Evolutionary conservation across 2,113 vertebrate species (phyloP), one percentile per base, ranked within the genome.

Genomic region (Corvus hawaiiensis): DNA sequence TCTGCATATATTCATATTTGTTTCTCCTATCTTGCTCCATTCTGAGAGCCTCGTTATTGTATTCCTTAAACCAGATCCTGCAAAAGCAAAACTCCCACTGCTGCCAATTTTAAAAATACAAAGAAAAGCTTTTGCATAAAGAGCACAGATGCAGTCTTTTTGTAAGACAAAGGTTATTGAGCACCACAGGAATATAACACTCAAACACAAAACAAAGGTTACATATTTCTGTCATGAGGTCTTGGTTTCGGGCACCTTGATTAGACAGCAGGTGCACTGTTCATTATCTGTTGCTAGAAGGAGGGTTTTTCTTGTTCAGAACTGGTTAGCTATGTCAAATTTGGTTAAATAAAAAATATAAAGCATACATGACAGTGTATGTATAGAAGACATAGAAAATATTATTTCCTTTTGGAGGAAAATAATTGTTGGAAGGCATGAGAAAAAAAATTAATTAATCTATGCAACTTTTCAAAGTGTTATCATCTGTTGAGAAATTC

Each of bases 71-170:
- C 1, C 6, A 71, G 63, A 87, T 76, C n/a, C 46, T 83, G 43
- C 71, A 91, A 83, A 93, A 85, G 22, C 35, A 89, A 87, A 87
- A 83, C 39, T 86, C 64, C 51, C 75, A 74, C 51, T 80, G 71
- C 55, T 87, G 43, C 52, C 59, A 83, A n/a, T 85, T 90, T 91
- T 80, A 69, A 91, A 89, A 93, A 86, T 32, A 74, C 39, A 95
- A 93, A 95, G 71, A 28, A 73, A 85, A 93, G 51, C 27, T 80
- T 93, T 71, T 83, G 39, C 79, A 85, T 88, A 73, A 90, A 87
- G 55, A 90, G 16, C 44, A 89, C 14, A 78, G 58, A 79, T 58
- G 62, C 18, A 82, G 66, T 28, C 32, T 87, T 91, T 92, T 71
- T 56, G 39, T 71, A 83, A 90, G 33, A 35, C 59, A 88, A 83